Percentiles rank a stretch among this genome's conserved stretches.
phyloP scores from a whole-genome alignment of 1,140 invertebrate species.

The Trichogramma pretiosum region DNA sequence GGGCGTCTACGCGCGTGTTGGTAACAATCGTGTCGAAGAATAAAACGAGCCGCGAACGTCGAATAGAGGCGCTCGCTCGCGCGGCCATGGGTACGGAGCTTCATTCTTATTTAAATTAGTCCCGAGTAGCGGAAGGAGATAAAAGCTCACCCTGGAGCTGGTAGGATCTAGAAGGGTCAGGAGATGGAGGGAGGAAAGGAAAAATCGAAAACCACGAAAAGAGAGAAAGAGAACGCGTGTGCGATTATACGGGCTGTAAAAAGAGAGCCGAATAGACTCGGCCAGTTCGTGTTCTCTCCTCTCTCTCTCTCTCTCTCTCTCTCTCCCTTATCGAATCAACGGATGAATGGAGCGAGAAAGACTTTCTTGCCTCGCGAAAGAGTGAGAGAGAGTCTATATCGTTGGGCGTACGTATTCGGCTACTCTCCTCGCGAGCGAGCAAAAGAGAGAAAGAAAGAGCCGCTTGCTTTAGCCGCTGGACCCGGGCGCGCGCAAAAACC shows the following conservation, averaged over 20 bases:
- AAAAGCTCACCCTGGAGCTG: slow-evolving; percentile 5
- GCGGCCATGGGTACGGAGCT: no score
- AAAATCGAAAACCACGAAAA: slow-evolving; percentile 18
- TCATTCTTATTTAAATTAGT: slow-evolving; percentile 11
- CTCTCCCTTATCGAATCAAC: slow-evolving; percentile 41
- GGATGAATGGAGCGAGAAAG: slow-evolving; percentile 34
- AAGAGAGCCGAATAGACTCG: slow-evolving; percentile 13
- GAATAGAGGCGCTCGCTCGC: no score
- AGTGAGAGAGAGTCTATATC: neutral
- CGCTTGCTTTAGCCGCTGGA: no score
- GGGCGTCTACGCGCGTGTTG: neutral
- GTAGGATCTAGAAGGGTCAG: no score
- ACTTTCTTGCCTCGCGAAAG: neutral
- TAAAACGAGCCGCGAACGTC: neutral
- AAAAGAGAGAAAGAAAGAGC: no score
- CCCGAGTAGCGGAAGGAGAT: slow-evolving; percentile 6
- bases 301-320: no score
- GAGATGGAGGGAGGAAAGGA: slow-evolving; percentile 5
- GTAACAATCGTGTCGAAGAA: neutral
- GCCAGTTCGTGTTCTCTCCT: neutral
- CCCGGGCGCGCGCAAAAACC: slow-evolving; percentile 25
- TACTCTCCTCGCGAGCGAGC: no score
- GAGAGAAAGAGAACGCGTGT: slow-evolving; percentile 21
- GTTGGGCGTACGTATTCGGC: no score
- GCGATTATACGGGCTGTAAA: no score